Base-by-base conservation (phyloP, 2,113 vertebrate species). In the Clinocottus analis region DNA sequence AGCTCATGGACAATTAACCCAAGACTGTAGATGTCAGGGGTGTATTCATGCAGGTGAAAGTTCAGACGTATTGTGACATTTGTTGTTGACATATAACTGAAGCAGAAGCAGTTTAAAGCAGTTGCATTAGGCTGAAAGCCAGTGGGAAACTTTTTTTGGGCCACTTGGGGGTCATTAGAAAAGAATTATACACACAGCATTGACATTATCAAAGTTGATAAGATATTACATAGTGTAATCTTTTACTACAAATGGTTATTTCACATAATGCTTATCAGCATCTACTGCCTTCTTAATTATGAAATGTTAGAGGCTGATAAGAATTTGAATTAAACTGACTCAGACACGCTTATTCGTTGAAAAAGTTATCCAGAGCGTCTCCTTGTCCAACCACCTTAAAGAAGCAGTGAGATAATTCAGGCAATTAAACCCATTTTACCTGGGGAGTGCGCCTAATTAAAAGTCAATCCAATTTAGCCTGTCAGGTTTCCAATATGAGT, bases 381-480 rank as follows among this genome's bases (percentile, higher is more conserved):
- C 41, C 23, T 68, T 16, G 39, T 64, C 63, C 35, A 31, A 35
- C 78, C 62, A 68, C 65, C 60, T 55, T 45, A 71, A 71, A 67
- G 60, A 80, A 55, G 62, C 65, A 62, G 51, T 35, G 16, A 58
- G 73, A 80, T 88, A 82, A 92, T 89, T 81, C 80, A 75, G 67
- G 29, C 81, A 91, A 89, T 92, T 90, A 90, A 85, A 91, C 67
- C 58, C 59, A 56, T 89, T 91, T 89, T 87, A 84, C 80, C 70
- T 43, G 5, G 55, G 58, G 87, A 91, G 71, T 76, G 31, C 65
- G 75, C 45, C 87, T 90, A 89, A 94, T 91, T 91, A 91, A 84
- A 91, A 91, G 80, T 83, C 78, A 69, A 88, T 92, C 75, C 71
- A 91, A 88, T 91, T 92, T 84, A 74, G 56, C 60, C 62, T 47